A percentile compares a stretch with the other conserved stretches of the same genome.
These are phyloP conservation scores for Nephotettix cincticeps DNA, from an alignment of 1,140 invertebrate species.

Conservation along the genomic window DNA sequence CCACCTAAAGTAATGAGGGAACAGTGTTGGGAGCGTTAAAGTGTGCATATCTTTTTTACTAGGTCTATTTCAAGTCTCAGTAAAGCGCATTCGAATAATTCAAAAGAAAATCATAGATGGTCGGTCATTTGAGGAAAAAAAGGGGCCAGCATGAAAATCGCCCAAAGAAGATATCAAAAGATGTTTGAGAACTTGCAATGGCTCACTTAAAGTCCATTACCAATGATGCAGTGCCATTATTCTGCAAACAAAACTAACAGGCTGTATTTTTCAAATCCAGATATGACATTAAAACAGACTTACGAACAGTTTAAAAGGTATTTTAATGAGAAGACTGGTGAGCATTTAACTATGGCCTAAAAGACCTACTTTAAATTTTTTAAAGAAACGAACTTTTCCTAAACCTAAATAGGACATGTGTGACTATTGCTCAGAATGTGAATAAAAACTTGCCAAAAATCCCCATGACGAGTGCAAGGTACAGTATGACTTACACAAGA, in stretches of 20 bases:
- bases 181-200: constrained; percentile 22
- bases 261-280: constrained; percentile 12
- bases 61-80: neutral
- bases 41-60: neutral
- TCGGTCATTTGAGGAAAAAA: neutral
- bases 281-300: neutral
- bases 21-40: too few species aligned
- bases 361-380: constrained; percentile 9
- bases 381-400: constrained; percentile 22
- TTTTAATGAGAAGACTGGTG: neutral
- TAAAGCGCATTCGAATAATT: neutral
- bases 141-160: neutral
- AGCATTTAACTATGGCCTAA: constrained; percentile 9
- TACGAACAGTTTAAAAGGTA: neutral
- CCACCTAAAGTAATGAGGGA: too few species aligned
- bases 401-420: constrained; percentile 23
- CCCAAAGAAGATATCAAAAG: neutral
- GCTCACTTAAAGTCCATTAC: constrained; percentile 13
- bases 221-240: constrained; percentile 7
- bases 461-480: neutral
- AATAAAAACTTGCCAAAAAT: neutral
- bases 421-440: constrained; percentile 22
- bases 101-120: constrained; percentile 5
- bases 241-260: constrained; percentile 5
- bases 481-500: neutral